A percentile compares a stretch with the other conserved stretches of the same genome.
Conservation (phyloP, 2,797 vertebrate genomes). For the Gymnoscopelus microlampas region DNA sequence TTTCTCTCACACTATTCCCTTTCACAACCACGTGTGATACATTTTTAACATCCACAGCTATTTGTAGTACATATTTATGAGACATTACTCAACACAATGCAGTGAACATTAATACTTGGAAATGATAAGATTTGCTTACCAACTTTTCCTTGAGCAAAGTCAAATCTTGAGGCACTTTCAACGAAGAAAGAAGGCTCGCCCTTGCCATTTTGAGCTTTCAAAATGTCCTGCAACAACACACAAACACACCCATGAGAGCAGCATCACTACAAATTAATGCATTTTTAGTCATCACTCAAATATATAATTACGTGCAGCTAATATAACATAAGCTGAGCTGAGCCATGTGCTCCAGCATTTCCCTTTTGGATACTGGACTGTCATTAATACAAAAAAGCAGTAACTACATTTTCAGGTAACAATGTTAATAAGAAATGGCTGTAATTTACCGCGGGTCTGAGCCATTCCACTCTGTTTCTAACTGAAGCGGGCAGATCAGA, state of each 20-base stretch:
- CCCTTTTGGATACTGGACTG: too few species aligned
- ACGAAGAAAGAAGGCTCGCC: constrained; percentile 40
- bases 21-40: neutral
- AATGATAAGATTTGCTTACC: constrained; percentile 48
- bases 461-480: constrained; percentile 47
- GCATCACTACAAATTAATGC: too few species aligned
- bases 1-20: neutral
- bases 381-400: too few species aligned
- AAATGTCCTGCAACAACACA: constrained; percentile 46
- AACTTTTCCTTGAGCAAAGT: constrained; percentile 66
- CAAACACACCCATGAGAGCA: neutral
- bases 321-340: too few species aligned
- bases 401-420: too few species aligned
- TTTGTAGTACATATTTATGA: too few species aligned
- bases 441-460: constrained; percentile 46
- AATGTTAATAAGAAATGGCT: too few species aligned
- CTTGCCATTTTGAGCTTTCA: constrained; percentile 19
- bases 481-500: fast-evolving
- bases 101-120: too few species aligned
- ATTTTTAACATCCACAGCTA: too few species aligned
- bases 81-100: too few species aligned
- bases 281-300: neutral
- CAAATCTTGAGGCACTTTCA: constrained; percentile 66
- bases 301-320: fast-evolving
- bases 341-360: too few species aligned